Percentiles rank a stretch among this genome's conserved stretches.
phyloP scores from a whole-genome alignment of 2,797 vertebrate species.

The Hoplostethus mediterraneus region DNA sequence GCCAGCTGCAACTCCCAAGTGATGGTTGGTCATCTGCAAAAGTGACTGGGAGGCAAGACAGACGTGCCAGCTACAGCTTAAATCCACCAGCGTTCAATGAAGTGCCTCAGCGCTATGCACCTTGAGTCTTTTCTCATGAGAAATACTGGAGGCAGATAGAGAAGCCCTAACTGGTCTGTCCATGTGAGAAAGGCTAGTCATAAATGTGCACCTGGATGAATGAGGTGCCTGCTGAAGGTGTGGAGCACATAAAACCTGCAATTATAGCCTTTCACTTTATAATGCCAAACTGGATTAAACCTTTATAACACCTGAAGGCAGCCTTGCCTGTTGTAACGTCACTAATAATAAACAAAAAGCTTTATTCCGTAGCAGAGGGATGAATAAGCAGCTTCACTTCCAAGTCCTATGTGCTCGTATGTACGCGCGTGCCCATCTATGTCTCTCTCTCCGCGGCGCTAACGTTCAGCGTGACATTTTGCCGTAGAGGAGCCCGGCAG shows the following conservation, averaged over 20 bases:
- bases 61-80: background rate
- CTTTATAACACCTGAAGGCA: background rate
- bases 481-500: background rate
- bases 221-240: too few relatives aligned
- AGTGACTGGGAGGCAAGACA: background rate
- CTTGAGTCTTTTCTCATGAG: too few relatives aligned
- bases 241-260: background rate
- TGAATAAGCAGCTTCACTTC: background rate
- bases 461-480: conserved; percentile 25
- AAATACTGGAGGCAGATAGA: background rate
- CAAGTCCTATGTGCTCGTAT: conserved; percentile 11
- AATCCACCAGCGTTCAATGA: conserved; percentile 1
- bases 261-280: background rate
- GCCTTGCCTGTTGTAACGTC: too few relatives aligned
- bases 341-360: background rate
- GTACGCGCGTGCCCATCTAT: background rate
- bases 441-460: conserved; percentile 15
- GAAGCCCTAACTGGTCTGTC: background rate
- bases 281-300: background rate
- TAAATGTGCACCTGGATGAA: too few relatives aligned
- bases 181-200: background rate
- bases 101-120: too few relatives aligned
- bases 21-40: background rate
- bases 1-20: background rate
- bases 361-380: background rate